phyloP scores from a whole-genome alignment of 2,888 invertebrate species.

The Byasa hedistus region DNA sequence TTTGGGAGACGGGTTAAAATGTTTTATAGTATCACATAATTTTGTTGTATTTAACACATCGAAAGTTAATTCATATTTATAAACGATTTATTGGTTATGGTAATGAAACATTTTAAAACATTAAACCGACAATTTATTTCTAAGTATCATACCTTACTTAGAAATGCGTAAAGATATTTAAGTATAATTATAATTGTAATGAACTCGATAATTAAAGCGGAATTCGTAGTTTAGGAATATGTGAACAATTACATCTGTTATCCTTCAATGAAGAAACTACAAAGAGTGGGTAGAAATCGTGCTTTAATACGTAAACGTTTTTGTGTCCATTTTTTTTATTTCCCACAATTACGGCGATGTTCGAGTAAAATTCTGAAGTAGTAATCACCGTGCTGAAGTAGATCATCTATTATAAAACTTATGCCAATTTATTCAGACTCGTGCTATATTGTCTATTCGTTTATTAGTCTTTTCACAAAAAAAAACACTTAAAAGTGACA shows the following conservation, averaged over 20 bases:
- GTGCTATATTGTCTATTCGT: too few species aligned
- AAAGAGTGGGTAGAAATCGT: constrained; percentile 32
- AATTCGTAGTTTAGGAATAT: constrained; percentile 28
- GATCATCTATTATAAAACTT: background rate
- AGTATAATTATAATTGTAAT: constrained; percentile 19
- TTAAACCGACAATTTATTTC: background rate
- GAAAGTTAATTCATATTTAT: too few species aligned
- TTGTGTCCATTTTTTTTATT: background rate
- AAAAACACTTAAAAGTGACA: too few species aligned
- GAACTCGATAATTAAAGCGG: constrained; percentile 21
- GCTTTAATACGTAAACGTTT: background rate
- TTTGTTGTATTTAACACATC: too few species aligned
- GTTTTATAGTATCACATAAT: too few species aligned
- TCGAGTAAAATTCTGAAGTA: background rate
- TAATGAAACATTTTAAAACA: background rate
- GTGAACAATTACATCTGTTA: constrained; percentile 29
- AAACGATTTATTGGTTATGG: too few species aligned
- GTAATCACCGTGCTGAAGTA: background rate
- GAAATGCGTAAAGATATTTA: background rate
- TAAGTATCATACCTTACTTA: constrained; percentile 11
- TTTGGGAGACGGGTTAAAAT: too few species aligned
- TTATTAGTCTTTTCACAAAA: too few species aligned
- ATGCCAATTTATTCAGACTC: background rate
- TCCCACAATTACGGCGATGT: background rate
- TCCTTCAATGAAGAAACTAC: constrained; percentile 29